A percentile compares a stretch with the other conserved stretches of the same genome.
phyloP scores from a whole-genome alignment of 2,113 vertebrate genomes.

The Balaeniceps rex region DNA sequence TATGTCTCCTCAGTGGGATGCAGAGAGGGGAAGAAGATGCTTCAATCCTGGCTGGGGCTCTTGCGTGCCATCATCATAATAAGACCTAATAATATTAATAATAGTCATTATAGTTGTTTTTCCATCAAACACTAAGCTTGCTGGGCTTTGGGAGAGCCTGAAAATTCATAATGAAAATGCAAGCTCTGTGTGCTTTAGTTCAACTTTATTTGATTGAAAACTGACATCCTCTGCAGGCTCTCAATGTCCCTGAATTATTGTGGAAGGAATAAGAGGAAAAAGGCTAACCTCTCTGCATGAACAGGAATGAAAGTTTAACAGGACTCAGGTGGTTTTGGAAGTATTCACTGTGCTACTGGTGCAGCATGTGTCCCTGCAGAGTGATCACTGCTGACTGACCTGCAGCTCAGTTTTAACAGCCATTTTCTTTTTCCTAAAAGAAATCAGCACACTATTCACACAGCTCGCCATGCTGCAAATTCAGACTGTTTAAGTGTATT shows the following conservation, averaged over 20 bases:
- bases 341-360: neutral
- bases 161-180: neutral
- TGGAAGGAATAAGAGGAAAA: neutral
- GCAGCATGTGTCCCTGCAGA: neutral
- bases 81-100: neutral
- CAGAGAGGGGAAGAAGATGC: neutral
- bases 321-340: neutral
- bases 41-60: neutral
- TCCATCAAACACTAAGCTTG: neutral
- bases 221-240: neutral
- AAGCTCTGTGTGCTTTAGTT: neutral
- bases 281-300: neutral
- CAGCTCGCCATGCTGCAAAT: neutral
- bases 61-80: neutral
- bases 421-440: neutral
- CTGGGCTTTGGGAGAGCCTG: neutral
- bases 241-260: neutral
- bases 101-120: neutral
- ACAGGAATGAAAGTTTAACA: neutral
- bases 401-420: neutral
- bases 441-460: neutral
- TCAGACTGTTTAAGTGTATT: neutral
- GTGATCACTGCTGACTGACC: neutral
- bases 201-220: neutral
- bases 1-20: neutral